Conservation (phyloP, 1,140 invertebrate genomes). For the Pogonognathellus flavescens region DNA sequence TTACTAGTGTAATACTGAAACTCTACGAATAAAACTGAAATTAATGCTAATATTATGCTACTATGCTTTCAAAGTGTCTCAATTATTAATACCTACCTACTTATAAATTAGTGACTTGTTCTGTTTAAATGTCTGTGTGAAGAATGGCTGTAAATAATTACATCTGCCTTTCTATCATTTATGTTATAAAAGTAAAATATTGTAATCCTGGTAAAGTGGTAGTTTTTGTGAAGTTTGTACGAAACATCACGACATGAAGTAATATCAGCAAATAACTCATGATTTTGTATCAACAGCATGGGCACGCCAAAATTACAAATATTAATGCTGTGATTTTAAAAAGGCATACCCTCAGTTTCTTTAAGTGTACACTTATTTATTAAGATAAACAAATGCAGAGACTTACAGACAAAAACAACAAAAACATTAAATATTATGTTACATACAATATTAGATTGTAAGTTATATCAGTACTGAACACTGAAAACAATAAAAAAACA, state of each 20-base stretch:
- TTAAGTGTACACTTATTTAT: conserved; percentile 25
- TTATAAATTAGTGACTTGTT: not conserved
- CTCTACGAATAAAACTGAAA: conserved; percentile 25
- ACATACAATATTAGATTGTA: conserved; percentile 29
- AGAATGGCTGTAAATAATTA: not conserved
- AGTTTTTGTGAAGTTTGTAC: not conserved
- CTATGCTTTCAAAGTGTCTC: conserved; percentile 41
- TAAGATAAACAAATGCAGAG: conserved; percentile 3
- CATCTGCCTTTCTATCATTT: not conserved
- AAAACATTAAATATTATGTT: not conserved
- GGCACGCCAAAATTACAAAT: conserved; percentile 29
- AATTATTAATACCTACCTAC: conserved; percentile 15
- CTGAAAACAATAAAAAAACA: too few relatives aligned
- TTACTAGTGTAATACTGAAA: not conserved
- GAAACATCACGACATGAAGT: not conserved
- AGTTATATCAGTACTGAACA: not conserved
- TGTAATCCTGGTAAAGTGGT: not conserved
- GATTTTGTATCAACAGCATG: not conserved
- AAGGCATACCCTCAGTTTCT: not conserved
- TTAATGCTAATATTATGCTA: conserved; percentile 13
- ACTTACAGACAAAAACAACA: not conserved
- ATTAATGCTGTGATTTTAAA: conserved; percentile 37
- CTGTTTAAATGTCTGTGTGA: not conserved
- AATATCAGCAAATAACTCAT: conserved; percentile 2
- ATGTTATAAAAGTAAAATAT: conserved; percentile 1